Conservation (phyloP, 1,140 invertebrate species). For the Fopius arisanus region DNA sequence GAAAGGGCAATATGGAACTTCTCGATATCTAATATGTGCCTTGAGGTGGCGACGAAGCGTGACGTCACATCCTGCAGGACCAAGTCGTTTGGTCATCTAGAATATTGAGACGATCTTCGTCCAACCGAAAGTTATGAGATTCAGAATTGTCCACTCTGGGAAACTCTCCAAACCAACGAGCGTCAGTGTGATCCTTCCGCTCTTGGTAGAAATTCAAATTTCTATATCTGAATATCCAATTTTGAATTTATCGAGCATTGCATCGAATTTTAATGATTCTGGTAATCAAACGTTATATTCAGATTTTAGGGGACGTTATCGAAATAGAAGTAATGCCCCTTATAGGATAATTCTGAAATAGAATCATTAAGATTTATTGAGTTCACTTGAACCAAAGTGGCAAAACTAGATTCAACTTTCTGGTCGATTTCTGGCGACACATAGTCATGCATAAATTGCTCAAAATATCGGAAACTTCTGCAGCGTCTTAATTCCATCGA, state of each 20-base stretch:
- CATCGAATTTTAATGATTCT: not conserved
- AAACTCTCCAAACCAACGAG: constrained; percentile 25
- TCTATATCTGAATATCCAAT: constrained; percentile 7
- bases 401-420: no score
- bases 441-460: no score
- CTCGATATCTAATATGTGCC: constrained; percentile 60
- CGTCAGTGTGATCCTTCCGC: constrained; percentile 31
- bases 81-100: constrained; percentile 58
- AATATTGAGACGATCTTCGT: constrained; percentile 62
- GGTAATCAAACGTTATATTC: not conserved
- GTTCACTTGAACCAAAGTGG: no score
- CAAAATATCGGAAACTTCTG: no score
- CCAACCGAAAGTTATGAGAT: constrained; percentile 65
- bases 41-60: constrained; percentile 62
- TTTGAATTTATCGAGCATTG: not conserved
- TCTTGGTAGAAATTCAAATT: not conserved
- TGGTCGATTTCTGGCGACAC: no score
- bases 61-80: constrained; percentile 58
- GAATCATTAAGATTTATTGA: not conserved
- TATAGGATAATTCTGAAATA: not conserved
- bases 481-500: no score
- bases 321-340: not conserved
- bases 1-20: constrained; percentile 60
- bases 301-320: not conserved
- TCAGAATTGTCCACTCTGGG: constrained; percentile 43